Base-by-base conservation (phyloP, 2,113 vertebrate species). In the Callipepla californica region DNA sequence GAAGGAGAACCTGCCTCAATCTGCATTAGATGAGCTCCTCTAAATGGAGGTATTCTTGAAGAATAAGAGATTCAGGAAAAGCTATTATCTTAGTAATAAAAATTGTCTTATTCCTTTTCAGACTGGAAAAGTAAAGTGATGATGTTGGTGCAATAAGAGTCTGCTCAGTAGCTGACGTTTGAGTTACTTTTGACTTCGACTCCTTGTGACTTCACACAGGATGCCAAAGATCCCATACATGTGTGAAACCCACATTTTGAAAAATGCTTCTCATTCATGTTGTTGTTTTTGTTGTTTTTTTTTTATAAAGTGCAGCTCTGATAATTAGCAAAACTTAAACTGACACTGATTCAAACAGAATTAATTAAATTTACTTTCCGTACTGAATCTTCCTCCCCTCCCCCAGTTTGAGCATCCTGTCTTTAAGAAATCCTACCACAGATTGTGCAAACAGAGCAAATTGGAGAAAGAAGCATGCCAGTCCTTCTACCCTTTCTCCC, bases 381-480 rank as follows among this genome's bases (percentile, higher is more conserved):
- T 45, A n/a, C 6, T 11, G 61, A 62, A 62, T 26, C n/a, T 87
- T 75, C 21, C 48, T 67, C 6, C 12, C 1, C 28, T 17, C 28
- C 51, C 15, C 28, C 28, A 55, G 76, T 69, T 51, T 70, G 30
- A 91, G 36, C 26, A 77, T 16, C 13, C 23, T 7, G 2, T 26
- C 7, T 13, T 83, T 16, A 28, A 2, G 3, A 75, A 87, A 73
- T 21, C 14, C 48, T 90, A 28, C 14, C 25, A 25, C 1, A 3
- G 3, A 10, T 2, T 22, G 76, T 42, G 19, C 17, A 77, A 80
- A 61, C 0, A 0, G 57, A 47, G 11, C 15, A 4, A 40, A 14
- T n/a, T 15, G 77, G 30, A 72, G 53, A 68, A 62, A 80, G 36
- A 26, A 47, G 4, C 6, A 30, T 85, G 17, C 9, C 17, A 23